Evolutionary conservation across 2,113 vertebrate genomes (phyloP), one percentile per base, ranked within the genome.

Genomic region (Oostethus manadensis): DNA sequence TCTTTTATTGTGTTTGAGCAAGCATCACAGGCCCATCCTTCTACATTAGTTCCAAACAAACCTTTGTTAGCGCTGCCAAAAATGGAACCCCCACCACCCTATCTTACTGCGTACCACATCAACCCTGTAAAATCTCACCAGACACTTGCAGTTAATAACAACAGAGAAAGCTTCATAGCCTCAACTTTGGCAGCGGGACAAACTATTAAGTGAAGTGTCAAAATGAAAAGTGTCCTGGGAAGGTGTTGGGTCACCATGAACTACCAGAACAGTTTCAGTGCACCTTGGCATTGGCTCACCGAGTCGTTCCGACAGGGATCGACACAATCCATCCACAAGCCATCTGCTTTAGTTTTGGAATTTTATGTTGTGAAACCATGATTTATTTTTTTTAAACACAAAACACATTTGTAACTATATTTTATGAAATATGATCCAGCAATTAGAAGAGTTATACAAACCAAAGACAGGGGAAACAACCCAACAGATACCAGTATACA

Each of bases 1-100:
- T 20, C 56, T 71, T 54, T 80, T 65, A 60, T 61, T 60, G 58
- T 58, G 61, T 53, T 68, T 68, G 66, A 71, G 77, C 47, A 67
- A 57, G 65, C 60, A 72, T 42, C 60, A 23, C 48, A 18, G 50
- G 49, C 40, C 53, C 53, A 57, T 60, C 61, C 57, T 66, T 80
- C 66, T 76, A 77, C 68, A 66, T 85, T 74, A 76, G 64, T 67
- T 57, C 49, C 67, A 76, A 77, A 79, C 51, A 76, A 73, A 51
- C 23, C 66, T 33, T 14, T 14, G 51, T 40, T 33, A 59, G 61
- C 51, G 51, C 53, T 57, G 73, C 71, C 57, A 73, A 71, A 77
- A 69, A 74, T 67, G 74, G 74, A 67, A 73, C 66, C 56, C 57
- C 58, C 50, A 62, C 51, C 55, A 50, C 29, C 26, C 26, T 18